phyloP scores from a whole-genome alignment of 2,797 vertebrate species.

The Leptodon cayanensis region DNA sequence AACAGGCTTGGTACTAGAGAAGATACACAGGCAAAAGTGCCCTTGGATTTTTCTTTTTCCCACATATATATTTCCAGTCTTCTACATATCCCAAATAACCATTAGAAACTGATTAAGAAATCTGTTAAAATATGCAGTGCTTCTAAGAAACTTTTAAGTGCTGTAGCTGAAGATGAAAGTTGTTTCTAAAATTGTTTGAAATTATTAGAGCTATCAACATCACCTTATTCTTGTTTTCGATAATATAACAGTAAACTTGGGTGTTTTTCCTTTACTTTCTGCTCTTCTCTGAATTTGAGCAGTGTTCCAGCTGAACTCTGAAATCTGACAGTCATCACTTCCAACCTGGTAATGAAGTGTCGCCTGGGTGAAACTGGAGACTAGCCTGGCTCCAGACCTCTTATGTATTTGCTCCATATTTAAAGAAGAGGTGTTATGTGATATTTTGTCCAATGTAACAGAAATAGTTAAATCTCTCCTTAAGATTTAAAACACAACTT shows the following conservation, averaged over 20 bases:
- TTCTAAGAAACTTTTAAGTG: background rate
- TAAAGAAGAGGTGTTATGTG: background rate
- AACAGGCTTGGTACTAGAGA: background rate
- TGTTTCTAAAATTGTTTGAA: background rate
- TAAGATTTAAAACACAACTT: background rate
- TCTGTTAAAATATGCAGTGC: background rate
- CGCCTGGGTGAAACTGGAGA: background rate
- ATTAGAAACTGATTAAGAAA: background rate
- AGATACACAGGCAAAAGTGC: background rate
- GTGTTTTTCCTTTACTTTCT: background rate
- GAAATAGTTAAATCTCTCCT: background rate
- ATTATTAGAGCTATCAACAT: background rate
- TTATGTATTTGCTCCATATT: background rate
- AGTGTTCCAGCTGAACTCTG: background rate
- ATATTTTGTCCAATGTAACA: background rate
- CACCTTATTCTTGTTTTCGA: background rate
- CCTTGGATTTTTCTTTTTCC: background rate
- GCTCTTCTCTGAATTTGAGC: background rate
- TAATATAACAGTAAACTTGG: background rate
- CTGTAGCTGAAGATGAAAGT: background rate
- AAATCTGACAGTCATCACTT: background rate
- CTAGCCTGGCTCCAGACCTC: background rate
- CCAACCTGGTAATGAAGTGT: background rate
- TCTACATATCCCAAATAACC: background rate
- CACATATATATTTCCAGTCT: accelerated